Percentiles rank a stretch among this genome's conserved stretches.
Conservation (phyloP, 2,113 vertebrate species). For the Oreocharis arfaki region DNA sequence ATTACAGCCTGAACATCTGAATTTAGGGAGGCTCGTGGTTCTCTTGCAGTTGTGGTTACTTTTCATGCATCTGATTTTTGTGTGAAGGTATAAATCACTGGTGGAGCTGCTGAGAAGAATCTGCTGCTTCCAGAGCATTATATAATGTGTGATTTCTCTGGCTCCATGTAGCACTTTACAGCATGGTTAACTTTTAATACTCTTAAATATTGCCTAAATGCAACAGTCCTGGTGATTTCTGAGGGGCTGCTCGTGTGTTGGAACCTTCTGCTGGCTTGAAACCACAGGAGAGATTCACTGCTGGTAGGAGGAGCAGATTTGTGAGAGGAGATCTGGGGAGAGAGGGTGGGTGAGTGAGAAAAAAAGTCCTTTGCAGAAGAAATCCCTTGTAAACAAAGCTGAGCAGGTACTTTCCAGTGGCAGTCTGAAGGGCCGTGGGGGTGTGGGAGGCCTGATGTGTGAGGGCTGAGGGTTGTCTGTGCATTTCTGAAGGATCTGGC, state of each 20-base stretch:
- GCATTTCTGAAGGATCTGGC: not conserved
- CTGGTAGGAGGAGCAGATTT: not conserved
- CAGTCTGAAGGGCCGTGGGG: not conserved
- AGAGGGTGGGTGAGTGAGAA: not conserved
- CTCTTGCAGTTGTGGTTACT: not conserved
- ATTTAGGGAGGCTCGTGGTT: not conserved
- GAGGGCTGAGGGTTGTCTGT: not conserved
- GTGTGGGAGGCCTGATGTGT: not conserved
- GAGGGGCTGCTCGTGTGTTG: not conserved
- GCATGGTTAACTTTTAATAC: not conserved
- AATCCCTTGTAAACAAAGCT: not conserved
- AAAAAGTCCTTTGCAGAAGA: not conserved
- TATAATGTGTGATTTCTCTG: not conserved
- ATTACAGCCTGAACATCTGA: not conserved
- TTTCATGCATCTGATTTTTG: not conserved
- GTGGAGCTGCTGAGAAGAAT: not conserved
- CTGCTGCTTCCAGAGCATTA: not conserved
- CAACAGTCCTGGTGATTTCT: not conserved
- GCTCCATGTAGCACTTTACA: not conserved
- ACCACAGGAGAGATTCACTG: not conserved
- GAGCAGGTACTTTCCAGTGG: not conserved
- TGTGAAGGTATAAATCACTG: not conserved
- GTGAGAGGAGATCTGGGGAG: not conserved
- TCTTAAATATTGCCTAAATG: not conserved
- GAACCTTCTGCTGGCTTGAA: not conserved